Percentiles rank a stretch among this genome's conserved stretches.
These are phyloP conservation scores for Pseudorhombus dupliciocellatus DNA, from an alignment of 2,113 vertebrate species.

Conservation along the genomic window DNA sequence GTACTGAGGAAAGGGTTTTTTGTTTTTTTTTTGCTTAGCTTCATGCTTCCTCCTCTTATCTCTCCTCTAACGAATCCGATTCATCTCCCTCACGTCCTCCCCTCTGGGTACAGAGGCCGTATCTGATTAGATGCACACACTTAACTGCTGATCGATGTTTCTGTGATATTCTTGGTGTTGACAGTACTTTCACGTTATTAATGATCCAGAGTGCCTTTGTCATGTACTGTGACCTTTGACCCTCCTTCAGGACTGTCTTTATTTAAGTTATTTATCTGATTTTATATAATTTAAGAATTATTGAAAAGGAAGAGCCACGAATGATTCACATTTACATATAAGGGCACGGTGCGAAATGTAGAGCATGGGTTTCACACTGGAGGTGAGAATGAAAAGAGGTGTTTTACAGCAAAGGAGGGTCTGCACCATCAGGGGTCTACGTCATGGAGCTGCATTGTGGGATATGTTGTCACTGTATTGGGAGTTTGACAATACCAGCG, in stretches of 20 bases:
- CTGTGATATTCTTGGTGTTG: conserved; percentile 11
- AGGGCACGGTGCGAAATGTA: too few relatives aligned
- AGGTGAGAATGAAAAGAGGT: background rate
- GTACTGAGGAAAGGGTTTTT: too few relatives aligned
- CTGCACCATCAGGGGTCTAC: too few relatives aligned
- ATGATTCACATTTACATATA: too few relatives aligned
- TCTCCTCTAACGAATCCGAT: conserved; percentile 10
- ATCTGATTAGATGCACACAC: conserved; percentile 19
- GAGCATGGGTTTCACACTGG: background rate
- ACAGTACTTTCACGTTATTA: background rate
- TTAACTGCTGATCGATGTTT: conserved; percentile 25
- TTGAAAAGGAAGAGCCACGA: too few relatives aligned
- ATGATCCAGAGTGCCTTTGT: background rate
- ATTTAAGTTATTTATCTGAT: background rate
- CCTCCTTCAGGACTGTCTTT: background rate
- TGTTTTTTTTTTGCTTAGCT: background rate
- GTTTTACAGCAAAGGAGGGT: too few relatives aligned
- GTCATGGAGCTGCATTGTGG: too few relatives aligned
- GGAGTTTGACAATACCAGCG: background rate
- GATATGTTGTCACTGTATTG: too few relatives aligned
- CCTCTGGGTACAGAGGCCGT: conserved; percentile 8
- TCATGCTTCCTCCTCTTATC: background rate
- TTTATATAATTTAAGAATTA: background rate
- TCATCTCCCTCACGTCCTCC: conserved; percentile 2
- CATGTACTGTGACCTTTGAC: background rate